Percentiles rank a stretch among this genome's conserved stretches.
Conservation (phyloP, 2,113 vertebrate species). For the Perccottus glenii region DNA sequence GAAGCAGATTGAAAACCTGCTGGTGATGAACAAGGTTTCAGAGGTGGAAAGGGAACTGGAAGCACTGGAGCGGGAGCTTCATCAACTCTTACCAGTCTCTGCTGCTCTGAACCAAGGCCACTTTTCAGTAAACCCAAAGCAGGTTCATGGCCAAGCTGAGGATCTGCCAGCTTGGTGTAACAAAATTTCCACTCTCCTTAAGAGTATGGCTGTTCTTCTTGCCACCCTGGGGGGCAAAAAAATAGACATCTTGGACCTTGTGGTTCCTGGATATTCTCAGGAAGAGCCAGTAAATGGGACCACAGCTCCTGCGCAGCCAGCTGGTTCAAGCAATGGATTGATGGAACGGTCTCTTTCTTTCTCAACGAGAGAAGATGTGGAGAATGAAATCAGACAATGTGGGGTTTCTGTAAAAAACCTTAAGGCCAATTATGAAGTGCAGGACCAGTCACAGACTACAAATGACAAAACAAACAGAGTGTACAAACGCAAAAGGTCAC, state of each 20-base stretch:
- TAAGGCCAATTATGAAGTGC: conserved; percentile 90
- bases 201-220: conserved; percentile 84
- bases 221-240: conserved; percentile 83
- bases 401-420: conserved; percentile 93
- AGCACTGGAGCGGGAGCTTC: conserved; percentile 84
- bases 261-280: conserved; percentile 63
- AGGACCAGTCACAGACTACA: conserved; percentile 56
- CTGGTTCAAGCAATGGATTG: conserved; percentile 48
- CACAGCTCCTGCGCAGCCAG: conserved; percentile 39
- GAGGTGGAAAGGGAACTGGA: conserved; percentile 85
- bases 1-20: conserved; percentile 94
- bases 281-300: conserved; percentile 57
- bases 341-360: conserved; percentile 89
- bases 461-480: conserved; percentile 61
- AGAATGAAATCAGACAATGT: conserved; percentile 90
- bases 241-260: conserved; percentile 80
- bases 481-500: conserved; percentile 82
- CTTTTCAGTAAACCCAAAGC: conserved; percentile 85
- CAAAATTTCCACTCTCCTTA: conserved; percentile 85
- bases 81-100: conserved; percentile 83
- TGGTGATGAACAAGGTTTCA: conserved; percentile 90
- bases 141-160: conserved; percentile 86
- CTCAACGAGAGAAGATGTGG: conserved; percentile 88
- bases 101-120: conserved; percentile 77
- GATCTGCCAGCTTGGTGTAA: conserved; percentile 86